A percentile compares a stretch with the other conserved stretches of the same genome.
These are phyloP conservation scores for Malacosoma neustria DNA, from an alignment of 2,888 invertebrate genomes.

Conservation along the genomic window DNA sequence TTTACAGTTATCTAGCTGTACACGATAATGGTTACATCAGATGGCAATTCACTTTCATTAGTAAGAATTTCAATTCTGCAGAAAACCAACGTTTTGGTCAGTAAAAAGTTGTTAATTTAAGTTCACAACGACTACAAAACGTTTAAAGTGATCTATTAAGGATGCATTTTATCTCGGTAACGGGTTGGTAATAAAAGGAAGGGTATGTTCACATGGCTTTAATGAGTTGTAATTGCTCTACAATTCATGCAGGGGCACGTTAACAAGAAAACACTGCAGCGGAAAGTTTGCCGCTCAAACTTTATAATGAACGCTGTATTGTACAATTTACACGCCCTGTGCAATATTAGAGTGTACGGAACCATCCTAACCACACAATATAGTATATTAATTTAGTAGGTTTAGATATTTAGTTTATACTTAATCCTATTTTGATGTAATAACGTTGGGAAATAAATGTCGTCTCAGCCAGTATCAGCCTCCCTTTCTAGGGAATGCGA, in stretches of 20 bases:
- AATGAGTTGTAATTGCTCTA: constrained; percentile 34
- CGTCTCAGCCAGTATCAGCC: no score
- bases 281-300: constrained; percentile 41
- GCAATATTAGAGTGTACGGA: constrained; percentile 37
- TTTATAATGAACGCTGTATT: constrained; percentile 53
- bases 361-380: constrained; percentile 30
- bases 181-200: constrained; percentile 31
- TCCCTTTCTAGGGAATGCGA: no score
- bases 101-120: not conserved
- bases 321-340: constrained; percentile 43
- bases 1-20: no score
- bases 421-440: no score
- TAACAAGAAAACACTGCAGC: constrained; percentile 45
- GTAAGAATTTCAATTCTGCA: no score
- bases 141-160: constrained; percentile 13
- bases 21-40: no score
- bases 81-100: no score
- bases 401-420: no score
- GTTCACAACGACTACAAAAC: not conserved
- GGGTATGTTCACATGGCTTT: constrained; percentile 27
- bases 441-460: no score
- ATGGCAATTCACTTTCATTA: no score
- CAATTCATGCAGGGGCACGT: constrained; percentile 51
- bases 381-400: constrained; percentile 18
- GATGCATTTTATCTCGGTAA: constrained; percentile 28